Evolutionary conservation across 2,797 vertebrate genomes (phyloP).

Genomic region (Acropternis orthonyx): DNA sequence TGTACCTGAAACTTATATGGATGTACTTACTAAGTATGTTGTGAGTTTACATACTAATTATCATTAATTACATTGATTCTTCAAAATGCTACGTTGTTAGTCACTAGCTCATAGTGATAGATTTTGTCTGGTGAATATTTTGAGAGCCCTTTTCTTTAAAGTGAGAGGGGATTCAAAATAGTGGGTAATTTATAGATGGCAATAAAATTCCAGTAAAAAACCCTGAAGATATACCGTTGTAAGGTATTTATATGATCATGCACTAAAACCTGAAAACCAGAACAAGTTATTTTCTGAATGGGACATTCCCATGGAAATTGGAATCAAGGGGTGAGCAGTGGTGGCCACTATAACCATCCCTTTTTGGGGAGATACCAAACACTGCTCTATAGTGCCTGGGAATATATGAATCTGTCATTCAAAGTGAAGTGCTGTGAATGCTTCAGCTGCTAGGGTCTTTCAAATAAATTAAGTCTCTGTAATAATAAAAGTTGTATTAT

Average conservation of each 20-base stretch:
- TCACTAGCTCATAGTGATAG: neutral
- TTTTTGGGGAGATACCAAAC: neutral
- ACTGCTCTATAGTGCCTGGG: neutral
- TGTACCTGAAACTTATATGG: neutral
- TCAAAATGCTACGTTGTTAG: neutral
- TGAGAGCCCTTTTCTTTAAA: neutral
- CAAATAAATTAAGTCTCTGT: neutral
- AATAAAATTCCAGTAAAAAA: neutral
- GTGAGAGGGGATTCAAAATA: neutral
- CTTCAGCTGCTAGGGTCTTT: neutral
- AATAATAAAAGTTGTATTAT: neutral
- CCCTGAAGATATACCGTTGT: neutral
- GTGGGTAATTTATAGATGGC: neutral
- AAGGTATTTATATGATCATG: neutral
- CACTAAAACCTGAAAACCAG: neutral
- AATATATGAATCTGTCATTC: neutral
- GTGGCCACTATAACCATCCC: neutral
- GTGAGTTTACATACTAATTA: neutral
- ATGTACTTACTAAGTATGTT: neutral
- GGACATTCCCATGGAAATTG: neutral
- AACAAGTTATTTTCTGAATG: neutral
- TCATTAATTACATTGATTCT: neutral
- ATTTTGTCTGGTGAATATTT: neutral
- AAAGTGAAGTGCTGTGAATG: neutral
- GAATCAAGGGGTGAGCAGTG: neutral